These are phyloP conservation scores for Crax fasciolata DNA, from an alignment of 2,797 vertebrate species.

Conservation along the genomic window DNA sequence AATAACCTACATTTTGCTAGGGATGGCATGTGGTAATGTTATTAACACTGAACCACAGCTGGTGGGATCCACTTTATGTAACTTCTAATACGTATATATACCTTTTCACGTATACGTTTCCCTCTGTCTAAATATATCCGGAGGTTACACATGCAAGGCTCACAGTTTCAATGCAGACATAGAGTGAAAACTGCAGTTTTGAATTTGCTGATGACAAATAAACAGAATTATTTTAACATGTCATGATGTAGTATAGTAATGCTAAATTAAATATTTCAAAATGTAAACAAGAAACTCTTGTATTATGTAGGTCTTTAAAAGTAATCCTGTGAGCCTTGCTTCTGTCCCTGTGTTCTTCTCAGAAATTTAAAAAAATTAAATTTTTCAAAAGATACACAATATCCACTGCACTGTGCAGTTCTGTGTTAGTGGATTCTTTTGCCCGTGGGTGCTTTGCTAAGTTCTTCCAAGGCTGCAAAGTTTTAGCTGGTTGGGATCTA, in stretches of 20 bases:
- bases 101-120: background rate
- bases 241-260: background rate
- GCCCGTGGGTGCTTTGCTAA: conserved; percentile 26
- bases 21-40: background rate
- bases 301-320: background rate
- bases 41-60: background rate
- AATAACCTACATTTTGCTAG: conserved; percentile 13
- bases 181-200: background rate
- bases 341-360: background rate
- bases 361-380: background rate
- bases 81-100: background rate
- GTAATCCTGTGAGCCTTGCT: background rate
- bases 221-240: background rate
- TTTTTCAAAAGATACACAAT: conserved; percentile 20
- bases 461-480: conserved; percentile 58
- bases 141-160: background rate
- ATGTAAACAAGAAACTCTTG: background rate
- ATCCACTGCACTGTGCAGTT: conserved; percentile 1
- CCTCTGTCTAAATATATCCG: background rate
- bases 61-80: conserved; percentile 19
- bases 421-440: background rate
- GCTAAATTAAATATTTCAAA: conserved; percentile 11
- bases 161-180: background rate
- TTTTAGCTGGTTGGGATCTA: conserved; percentile 50
- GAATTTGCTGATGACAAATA: background rate